Evolutionary conservation across 2,113 vertebrate species (phyloP).

Genomic region (Shinisaurus crocodilurus): DNA sequence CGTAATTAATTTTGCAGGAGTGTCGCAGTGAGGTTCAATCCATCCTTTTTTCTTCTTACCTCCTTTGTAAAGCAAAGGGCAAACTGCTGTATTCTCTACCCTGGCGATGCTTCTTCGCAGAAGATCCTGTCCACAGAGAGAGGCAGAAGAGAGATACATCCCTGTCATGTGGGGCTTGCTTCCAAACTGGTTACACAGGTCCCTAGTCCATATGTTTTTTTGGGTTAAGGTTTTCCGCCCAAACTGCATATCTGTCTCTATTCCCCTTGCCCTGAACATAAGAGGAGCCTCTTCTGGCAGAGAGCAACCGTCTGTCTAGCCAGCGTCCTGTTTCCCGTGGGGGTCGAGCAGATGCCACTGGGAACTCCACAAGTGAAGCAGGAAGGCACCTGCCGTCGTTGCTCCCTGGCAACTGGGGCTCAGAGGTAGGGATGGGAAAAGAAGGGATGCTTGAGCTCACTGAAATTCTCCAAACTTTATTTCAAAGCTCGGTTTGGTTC

Average conservation of each 20-base stretch:
- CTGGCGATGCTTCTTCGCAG: conserved; percentile 25
- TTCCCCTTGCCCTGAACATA: not conserved
- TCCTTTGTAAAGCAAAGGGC: conserved; percentile 46
- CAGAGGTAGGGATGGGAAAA: no score
- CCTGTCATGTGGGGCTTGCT: not conserved
- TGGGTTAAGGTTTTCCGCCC: not conserved
- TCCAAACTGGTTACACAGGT: not conserved
- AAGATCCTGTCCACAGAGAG: conserved; percentile 14
- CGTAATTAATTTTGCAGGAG: conserved; percentile 82
- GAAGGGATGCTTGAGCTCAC: no score
- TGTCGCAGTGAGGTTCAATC: conserved; percentile 69
- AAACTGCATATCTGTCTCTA: not conserved
- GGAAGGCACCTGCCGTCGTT: no score
- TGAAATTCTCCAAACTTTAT: no score
- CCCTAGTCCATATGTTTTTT: conserved; percentile 3
- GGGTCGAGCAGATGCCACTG: no score
- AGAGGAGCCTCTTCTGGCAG: no score
- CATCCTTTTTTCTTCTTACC: conserved; percentile 47
- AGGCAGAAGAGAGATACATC: conserved; percentile 4
- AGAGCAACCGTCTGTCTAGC: no score
- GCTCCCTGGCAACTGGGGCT: no score
- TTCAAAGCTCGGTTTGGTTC: no score
- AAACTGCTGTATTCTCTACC: conserved; percentile 12
- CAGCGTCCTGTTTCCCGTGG: no score
- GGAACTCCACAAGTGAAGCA: no score